Base-by-base conservation (phyloP, 1,140 invertebrate genomes). In the Drosophila ogumai region DNA sequence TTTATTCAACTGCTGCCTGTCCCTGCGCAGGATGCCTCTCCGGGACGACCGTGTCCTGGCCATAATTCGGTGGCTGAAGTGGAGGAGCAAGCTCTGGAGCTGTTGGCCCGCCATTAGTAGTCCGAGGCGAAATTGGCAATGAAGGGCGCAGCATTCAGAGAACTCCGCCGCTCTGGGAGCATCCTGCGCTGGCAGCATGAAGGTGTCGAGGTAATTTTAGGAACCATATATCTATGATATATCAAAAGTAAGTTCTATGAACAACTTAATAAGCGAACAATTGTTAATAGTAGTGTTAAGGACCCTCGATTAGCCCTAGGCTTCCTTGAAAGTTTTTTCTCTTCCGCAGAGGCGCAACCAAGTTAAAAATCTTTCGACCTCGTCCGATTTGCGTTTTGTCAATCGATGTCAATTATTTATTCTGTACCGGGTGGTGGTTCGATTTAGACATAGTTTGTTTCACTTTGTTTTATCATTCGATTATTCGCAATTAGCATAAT, bases 191-290 rank as follows among this genome's bases (percentile, higher is more conserved):
- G 50, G 64, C 80, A 92, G 93, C 94, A 94, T 94, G 84, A 91
- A 90, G 76, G 76, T 84, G 93, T 93, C 93, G 94, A 94, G 95
- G 95, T 95, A 95, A 96, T 95, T 95, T 96, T 95, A 95, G 95
- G 96, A 96, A 90, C 96, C 96, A 97, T 97, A 97, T 97, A 97
- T 97, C 96, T 97, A 97, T 97, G 96, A 97, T 97, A 97, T 97
- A 97, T 97, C 95, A 95, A 93, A 93, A 93, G 96, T 97, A 97
- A 96, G 96, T 97, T 97, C 96, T 96, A 96, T 97, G 96, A 97
- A 97, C 96, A 94, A 95, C 90, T 90, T 75, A 86, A 81, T 67
- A 82, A 91, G 74, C 82, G 67, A 91, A 79, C 71, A 87, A 59
- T 67, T 81, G 82, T 75, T 76, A 81, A 61, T 38, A 68, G 31